A percentile compares a stretch with the other conserved stretches of the same genome.
These are phyloP conservation scores for Orthosia incerta DNA, from an alignment of 2,888 invertebrate species.

Conservation along the genomic window DNA sequence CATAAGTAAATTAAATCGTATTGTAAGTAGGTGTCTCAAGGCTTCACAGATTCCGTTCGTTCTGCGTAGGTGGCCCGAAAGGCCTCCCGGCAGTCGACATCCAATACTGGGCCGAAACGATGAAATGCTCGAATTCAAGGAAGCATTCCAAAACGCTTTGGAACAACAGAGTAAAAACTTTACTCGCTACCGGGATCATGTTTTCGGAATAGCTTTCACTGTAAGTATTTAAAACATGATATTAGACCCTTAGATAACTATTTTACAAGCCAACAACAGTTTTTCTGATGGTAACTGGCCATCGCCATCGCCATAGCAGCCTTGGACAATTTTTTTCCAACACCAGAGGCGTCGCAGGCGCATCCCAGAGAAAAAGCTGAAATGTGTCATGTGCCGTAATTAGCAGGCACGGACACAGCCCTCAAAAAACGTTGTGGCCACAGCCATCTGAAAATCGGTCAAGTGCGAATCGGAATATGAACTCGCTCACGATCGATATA, in stretches of 20 bases:
- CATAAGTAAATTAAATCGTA: neutral
- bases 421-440: too few species aligned
- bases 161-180: constrained; percentile 72
- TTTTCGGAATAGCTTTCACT: constrained; percentile 75
- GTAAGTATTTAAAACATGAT: constrained; percentile 66
- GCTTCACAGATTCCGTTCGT: neutral
- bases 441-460: too few species aligned
- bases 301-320: too few species aligned
- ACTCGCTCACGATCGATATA: too few species aligned
- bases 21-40: neutral
- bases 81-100: constrained; percentile 69
- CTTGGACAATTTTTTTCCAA: too few species aligned
- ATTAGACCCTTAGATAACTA: neutral
- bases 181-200: constrained; percentile 76
- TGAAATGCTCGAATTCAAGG: constrained; percentile 74
- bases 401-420: too few species aligned
- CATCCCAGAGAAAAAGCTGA: too few species aligned
- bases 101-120: constrained; percentile 90
- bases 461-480: too few species aligned
- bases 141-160: constrained; percentile 73
- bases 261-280: too few species aligned
- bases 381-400: too few species aligned
- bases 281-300: too few species aligned
- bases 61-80: constrained; percentile 71
- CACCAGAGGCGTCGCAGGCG: too few species aligned